phyloP scores from a whole-genome alignment of 2,888 invertebrate species.

The Dioctria linearis region DNA sequence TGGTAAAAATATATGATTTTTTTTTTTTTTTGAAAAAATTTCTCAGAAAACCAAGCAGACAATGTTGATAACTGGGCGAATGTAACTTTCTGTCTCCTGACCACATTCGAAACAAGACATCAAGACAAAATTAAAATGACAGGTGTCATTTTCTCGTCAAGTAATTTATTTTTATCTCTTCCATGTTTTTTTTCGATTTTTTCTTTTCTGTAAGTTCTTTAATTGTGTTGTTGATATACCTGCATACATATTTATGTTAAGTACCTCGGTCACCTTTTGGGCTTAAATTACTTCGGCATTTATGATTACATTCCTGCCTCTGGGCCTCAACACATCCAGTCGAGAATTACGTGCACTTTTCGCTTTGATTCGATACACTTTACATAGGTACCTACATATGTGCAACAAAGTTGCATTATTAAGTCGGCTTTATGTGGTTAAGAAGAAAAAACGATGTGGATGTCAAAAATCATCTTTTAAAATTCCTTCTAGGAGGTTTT shows the following conservation, averaged over 20 bases:
- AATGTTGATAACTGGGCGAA: conserved; percentile 26
- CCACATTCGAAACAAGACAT: conserved; percentile 36
- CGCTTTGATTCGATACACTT: not conserved
- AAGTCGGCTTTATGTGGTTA: conserved; percentile 23
- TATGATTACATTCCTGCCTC: not conserved
- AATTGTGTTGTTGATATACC: conserved; percentile 4
- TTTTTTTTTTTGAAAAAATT: not conserved
- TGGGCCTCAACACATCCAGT: not conserved
- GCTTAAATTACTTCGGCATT: not conserved
- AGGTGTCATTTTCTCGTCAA: conserved; percentile 46
- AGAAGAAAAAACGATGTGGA: conserved; percentile 11
- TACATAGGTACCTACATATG: too few species aligned
- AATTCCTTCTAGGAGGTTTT: conserved; percentile 20
- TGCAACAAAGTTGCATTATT: conserved; percentile 23
- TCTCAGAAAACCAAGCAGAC: not conserved
- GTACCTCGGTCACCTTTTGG: conserved; percentile 2
- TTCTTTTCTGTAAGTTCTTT: not conserved
- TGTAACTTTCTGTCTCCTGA: conserved; percentile 34
- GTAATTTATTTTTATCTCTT: not conserved
- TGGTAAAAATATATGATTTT: conserved; percentile 9
- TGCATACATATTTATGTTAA: not conserved
- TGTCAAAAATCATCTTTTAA: conserved; percentile 32
- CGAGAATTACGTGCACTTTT: not conserved
- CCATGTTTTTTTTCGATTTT: not conserved
- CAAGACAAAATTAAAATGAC: conserved; percentile 45